phyloP scores from a whole-genome alignment of 2,797 vertebrate species.

The Anableps anableps region DNA sequence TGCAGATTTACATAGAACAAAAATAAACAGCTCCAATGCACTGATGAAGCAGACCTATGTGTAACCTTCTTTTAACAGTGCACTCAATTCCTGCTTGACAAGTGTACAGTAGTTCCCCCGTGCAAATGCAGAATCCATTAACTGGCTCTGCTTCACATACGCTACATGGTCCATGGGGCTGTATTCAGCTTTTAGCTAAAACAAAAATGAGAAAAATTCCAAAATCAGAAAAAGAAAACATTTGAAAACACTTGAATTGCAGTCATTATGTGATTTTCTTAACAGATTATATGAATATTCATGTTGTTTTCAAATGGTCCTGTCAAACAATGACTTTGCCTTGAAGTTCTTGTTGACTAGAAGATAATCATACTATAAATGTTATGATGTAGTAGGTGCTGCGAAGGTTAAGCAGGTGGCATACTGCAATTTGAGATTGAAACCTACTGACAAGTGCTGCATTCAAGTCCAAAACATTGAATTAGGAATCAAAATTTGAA shows the following conservation, averaged over 20 bases:
- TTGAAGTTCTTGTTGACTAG: not conserved
- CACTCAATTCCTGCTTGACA: not conserved
- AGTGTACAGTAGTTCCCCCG: not conserved
- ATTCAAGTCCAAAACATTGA: conserved; percentile 33
- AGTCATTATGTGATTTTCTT: not conserved
- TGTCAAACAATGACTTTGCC: no score
- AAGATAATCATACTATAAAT: not conserved
- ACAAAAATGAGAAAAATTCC: not conserved
- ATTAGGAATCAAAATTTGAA: not conserved
- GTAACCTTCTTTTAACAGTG: not conserved
- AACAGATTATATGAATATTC: not conserved
- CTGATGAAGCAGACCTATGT: not conserved
- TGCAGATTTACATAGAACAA: not conserved
- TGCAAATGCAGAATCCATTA: not conserved
- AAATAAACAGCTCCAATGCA: not conserved
- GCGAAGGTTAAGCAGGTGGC: not conserved
- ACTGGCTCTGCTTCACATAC: not conserved
- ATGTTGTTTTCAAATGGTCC: no score
- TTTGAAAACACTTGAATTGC: not conserved
- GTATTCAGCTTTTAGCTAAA: not conserved
- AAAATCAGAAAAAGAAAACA: not conserved
- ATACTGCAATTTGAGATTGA: not conserved
- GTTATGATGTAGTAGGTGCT: not conserved
- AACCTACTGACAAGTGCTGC: not conserved
- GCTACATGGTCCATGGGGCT: no score